Conservation (phyloP, 2,888 invertebrate genomes). For the Xanthia icteritia region DNA sequence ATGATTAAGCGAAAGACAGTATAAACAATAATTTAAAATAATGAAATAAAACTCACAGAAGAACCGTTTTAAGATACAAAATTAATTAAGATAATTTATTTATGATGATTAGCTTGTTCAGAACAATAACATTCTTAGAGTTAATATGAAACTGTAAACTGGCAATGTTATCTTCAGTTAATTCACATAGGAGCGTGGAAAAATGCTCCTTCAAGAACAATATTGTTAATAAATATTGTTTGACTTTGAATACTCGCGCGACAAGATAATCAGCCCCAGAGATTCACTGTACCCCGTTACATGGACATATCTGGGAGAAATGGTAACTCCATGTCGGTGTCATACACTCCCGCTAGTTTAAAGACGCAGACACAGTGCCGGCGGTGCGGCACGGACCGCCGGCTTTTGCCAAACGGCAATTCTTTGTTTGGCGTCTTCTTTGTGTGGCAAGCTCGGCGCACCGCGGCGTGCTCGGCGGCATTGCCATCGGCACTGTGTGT, state of each 20-base stretch:
- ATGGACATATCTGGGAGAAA: slow-evolving; percentile 10
- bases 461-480: too few relatives aligned
- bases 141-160: slow-evolving; percentile 31
- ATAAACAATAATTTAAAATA: background rate
- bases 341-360: background rate
- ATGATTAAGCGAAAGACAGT: background rate
- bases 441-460: too few relatives aligned
- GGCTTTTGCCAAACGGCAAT: too few relatives aligned
- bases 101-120: background rate
- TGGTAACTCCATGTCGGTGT: background rate
- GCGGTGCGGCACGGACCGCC: too few relatives aligned
- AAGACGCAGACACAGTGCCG: too few relatives aligned
- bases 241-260: slow-evolving; percentile 26
- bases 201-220: slow-evolving; percentile 28
- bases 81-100: slow-evolving; percentile 11
- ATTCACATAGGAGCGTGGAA: slow-evolving; percentile 42
- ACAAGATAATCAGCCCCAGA: slow-evolving; percentile 24
- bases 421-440: too few relatives aligned
- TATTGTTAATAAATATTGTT: slow-evolving; percentile 36
- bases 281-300: slow-evolving; percentile 34
- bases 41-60: background rate
- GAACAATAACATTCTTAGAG: slow-evolving; percentile 26
- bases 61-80: slow-evolving; percentile 2
- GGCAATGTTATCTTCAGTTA: slow-evolving; percentile 3
- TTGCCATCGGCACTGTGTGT: too few relatives aligned